Percentiles rank a stretch among this genome's conserved stretches.
phyloP scores from a whole-genome alignment of 2,113 vertebrate genomes.

The Vireo altiloquus region DNA sequence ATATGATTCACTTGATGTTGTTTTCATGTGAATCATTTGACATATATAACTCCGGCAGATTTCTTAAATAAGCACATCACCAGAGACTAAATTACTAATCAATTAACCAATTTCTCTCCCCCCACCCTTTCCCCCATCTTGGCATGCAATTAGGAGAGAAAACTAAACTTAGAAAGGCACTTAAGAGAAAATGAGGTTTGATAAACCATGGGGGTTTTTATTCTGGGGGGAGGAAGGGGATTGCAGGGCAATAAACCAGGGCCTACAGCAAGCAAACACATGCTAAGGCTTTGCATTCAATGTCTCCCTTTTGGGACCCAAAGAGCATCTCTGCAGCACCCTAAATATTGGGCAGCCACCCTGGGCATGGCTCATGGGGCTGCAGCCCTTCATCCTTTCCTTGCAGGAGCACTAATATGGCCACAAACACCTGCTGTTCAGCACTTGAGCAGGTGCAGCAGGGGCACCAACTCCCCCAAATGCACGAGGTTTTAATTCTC shows the following conservation, averaged over 20 bases:
- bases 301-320: not conserved
- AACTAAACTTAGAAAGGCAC: slow-evolving; percentile 34
- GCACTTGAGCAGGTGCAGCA: not conserved
- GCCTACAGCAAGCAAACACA: not conserved
- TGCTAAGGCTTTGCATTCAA: too few species aligned
- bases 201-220: not conserved
- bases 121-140: not conserved
- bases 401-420: not conserved
- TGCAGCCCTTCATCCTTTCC: not conserved
- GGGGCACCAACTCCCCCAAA: not conserved
- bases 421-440: slow-evolving; percentile 10
- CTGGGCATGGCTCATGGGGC: fast-evolving
- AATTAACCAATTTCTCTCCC: slow-evolving; percentile 27
- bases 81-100: slow-evolving; percentile 59
- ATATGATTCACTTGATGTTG: slow-evolving; percentile 64
- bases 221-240: not conserved
- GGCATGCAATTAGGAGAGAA: slow-evolving; percentile 18
- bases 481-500: not conserved
- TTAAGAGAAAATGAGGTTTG: not conserved
- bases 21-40: slow-evolving; percentile 66
- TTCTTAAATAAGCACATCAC: slow-evolving; percentile 63
- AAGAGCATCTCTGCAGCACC: not conserved
- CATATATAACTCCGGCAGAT: slow-evolving; percentile 58
- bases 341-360: fast-evolving
- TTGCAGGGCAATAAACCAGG: not conserved